Evolutionary conservation across 23 tunicate genomes (phyloP), one percentile per base, ranked within the genome.

Genomic region (Oikopleura dioica): DNA sequence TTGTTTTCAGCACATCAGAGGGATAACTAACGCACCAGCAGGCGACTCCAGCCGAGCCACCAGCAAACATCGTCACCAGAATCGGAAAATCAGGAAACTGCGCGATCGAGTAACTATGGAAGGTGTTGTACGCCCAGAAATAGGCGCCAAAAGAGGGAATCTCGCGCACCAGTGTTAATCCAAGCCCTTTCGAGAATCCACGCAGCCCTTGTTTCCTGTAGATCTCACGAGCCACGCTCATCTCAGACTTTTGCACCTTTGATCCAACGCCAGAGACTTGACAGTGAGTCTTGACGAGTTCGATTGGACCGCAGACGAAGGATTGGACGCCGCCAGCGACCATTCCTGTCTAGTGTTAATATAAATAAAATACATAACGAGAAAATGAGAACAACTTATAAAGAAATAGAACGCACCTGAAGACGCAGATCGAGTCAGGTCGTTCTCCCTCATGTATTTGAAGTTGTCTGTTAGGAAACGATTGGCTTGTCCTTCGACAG

Each of bases 241-340:
- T 44, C 55, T 21, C 21, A 21, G 21, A 44, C 9, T 9, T 44
- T 9, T 44, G n/a, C n/a, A n/a, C 21, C 55, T 44, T 44, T 16
- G 9, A 21, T 9, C 55, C 55, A 44, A 44, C 55, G 30, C 81
- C 80, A 35, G 38, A 63, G 0, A 79, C 81, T 79, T 79, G 81
- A 76, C 69, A 63, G 37, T 79, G 81, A 1, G 92, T 91, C 78
- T 91, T 91, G 23, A 89, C 87, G 16, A 91, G 78, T 76, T 91
- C 97, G 87, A 91, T 83, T 36, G 97, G 97, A 32, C 92, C 69
- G 68, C 84, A 78, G 35, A 91, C 77, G 0, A 86, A 68, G 36
- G 76, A 82, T 51, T 91, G 97, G 1, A 91, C 84, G 35, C 87
- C 87, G 51, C 97, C 97, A 9, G 55, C 55, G 21, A 44, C 55